A percentile compares a stretch with the other conserved stretches of the same genome.
Evolutionary conservation across 2,797 vertebrate species (phyloP).

Genomic region (Antennarius maculatus): DNA sequence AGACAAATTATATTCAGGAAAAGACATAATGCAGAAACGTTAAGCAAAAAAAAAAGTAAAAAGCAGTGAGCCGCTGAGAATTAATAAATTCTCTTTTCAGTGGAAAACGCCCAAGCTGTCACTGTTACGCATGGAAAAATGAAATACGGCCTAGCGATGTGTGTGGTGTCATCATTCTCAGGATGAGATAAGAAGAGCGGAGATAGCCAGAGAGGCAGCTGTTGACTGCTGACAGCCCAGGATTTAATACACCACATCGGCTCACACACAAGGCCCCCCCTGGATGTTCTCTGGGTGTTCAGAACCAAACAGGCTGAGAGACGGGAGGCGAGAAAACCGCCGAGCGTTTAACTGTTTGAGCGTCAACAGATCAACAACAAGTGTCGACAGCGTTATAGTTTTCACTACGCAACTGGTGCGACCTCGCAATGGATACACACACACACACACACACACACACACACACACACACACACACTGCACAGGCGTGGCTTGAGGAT

Average conservation of each 20-base stretch:
- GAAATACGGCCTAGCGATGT: conserved; percentile 50
- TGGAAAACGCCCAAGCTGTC: conserved; percentile 38
- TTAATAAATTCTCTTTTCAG: conserved; percentile 39
- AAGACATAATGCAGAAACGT: conserved; percentile 19
- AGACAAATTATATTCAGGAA: conserved; percentile 12
- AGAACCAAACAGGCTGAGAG: conserved; percentile 45
- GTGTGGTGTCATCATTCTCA: conserved; percentile 62
- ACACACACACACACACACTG: not conserved
- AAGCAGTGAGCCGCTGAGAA: conserved; percentile 16
- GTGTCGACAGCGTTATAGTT: not conserved
- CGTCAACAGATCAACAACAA: conserved; percentile 15
- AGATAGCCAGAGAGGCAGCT: conserved; percentile 75
- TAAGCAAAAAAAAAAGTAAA: conserved; percentile 33
- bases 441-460: not conserved
- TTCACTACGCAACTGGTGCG: not conserved
- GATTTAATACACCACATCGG: conserved; percentile 45
- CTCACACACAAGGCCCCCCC: conserved; percentile 43
- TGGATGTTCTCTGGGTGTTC: conserved; percentile 49
- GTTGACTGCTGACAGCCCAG: conserved; percentile 73
- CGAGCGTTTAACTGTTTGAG: conserved; percentile 9
- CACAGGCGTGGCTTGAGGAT: not conserved
- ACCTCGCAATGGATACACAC: not conserved
- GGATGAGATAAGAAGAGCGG: conserved; percentile 65
- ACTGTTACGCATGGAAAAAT: conserved; percentile 34
- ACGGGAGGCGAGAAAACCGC: conserved; percentile 25